Percentiles rank a stretch among this genome's conserved stretches.
phyloP scores from a whole-genome alignment of 2,888 invertebrate species.

The Diaphora mendica region DNA sequence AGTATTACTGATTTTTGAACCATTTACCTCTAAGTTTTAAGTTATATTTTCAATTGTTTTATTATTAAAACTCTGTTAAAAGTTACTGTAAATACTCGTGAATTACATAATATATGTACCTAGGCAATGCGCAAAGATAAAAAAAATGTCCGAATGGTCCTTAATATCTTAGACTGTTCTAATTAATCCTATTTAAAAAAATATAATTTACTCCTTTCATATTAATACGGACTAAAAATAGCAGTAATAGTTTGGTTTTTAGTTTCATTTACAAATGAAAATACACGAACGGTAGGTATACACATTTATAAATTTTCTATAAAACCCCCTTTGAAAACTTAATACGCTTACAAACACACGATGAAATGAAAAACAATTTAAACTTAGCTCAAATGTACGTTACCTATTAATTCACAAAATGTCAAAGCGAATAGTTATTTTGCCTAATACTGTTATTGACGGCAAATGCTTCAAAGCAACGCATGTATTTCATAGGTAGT shows the following conservation, averaged over 20 bases:
- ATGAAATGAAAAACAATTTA: background rate
- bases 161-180: background rate
- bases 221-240: background rate
- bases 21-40: background rate
- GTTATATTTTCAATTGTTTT: background rate
- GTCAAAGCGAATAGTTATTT: slow-evolving; percentile 1
- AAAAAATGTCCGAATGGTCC: too few species aligned
- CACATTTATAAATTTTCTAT: background rate
- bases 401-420: background rate
- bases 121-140: background rate
- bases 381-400: background rate
- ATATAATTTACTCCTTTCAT: background rate
- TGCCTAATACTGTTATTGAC: slow-evolving; percentile 20
- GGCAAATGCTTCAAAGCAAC: slow-evolving; percentile 28
- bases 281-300: background rate
- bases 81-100: background rate
- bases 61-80: background rate
- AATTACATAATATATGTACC: too few species aligned
- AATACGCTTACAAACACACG: background rate
- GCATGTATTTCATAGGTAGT: slow-evolving; percentile 28
- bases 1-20: background rate
- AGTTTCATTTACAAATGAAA: background rate
- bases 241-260: background rate
- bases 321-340: background rate
- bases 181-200: background rate